Base-by-base conservation (phyloP, 2,888 invertebrate genomes). In the Hofmannophila pseudospretella region DNA sequence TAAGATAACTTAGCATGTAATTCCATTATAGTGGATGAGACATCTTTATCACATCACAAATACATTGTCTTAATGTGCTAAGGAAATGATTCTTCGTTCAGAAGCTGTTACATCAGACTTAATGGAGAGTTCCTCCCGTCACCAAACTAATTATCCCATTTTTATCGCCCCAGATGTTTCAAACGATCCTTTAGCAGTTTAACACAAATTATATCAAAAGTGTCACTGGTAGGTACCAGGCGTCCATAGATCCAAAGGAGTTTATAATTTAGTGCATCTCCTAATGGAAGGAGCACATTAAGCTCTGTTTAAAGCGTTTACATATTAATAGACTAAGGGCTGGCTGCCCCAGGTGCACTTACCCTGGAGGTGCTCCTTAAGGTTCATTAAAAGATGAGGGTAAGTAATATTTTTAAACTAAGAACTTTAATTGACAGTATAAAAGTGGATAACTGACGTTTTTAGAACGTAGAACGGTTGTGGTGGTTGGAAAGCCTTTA, bases 251-350 rank as follows among this genome's bases (percentile, higher is more conserved):
- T 59, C 56, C 59, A 68, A 74, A 74, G 74, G 68, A 73, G 74
- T 67, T 65, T 73, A 69, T 77, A 81, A 86, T 86, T 85, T 84
- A 86, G 75, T 61, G 63, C 67, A 50, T 56, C 58, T 54, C 55
- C 76, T 86, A 86, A 86, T 86, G 86, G 86, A 84, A 77, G 75
- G 60, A 60, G 67, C 64, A 62, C 81, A 81, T 84, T 84, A 85
- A 80, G 61, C 62, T 65, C 68, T 71, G 61, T 55, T 67, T 71
- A 71, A 72, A 69, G 62, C 74, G 73, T 72, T 81, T 75, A 76
- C 67, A 67, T 85, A 84, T 84, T 82, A 80, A 84, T 84, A 84
- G 82, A 79, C 67, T 62, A 65, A 55, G 55, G 49, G 59, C 54
- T 46, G 36, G 38, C 58, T 61, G 47, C n/a, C 68, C 84, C 84